These are phyloP conservation scores for Meiosimyza platycephala DNA, from an alignment of 2,888 invertebrate genomes.

Conservation along the genomic window DNA sequence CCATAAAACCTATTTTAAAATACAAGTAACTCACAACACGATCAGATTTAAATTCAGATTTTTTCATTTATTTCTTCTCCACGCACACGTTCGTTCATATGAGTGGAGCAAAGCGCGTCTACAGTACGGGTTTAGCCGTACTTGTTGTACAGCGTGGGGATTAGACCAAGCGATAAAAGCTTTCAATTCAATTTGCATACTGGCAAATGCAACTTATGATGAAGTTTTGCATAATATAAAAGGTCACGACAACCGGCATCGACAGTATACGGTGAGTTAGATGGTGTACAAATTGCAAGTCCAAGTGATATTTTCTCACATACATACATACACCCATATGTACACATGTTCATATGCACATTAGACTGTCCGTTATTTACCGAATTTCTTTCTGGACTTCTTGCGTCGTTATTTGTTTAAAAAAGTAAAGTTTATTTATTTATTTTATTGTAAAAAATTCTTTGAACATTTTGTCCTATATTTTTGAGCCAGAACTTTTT, in stretches of 20 bases:
- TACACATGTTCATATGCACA: neutral
- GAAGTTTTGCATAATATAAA: constrained; percentile 35
- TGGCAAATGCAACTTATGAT: constrained; percentile 27
- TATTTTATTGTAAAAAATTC: too few species aligned
- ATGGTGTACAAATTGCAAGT: constrained; percentile 28
- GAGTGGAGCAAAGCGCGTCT: neutral
- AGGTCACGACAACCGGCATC: constrained; percentile 22
- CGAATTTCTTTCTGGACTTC: too few species aligned
- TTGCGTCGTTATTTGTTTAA: too few species aligned
- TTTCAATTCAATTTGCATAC: constrained; percentile 30
- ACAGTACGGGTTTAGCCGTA: too few species aligned
- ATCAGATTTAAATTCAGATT: neutral
- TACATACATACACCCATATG: neutral
- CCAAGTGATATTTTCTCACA: constrained; percentile 5
- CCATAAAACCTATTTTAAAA: constrained; percentile 46
- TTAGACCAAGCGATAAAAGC: neutral
- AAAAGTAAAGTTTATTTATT: too few species aligned
- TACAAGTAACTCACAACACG: constrained; percentile 28
- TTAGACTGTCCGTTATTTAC: too few species aligned
- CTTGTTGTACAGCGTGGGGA: too few species aligned
- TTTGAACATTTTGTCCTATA: too few species aligned
- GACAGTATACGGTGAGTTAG: too few species aligned
- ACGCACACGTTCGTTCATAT: constrained; percentile 7
- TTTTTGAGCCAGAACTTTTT: too few species aligned
- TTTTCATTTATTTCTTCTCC: constrained; percentile 4